These are phyloP conservation scores for Hyalella azteca DNA, from an alignment of 2,888 invertebrate genomes.

Conservation along the genomic window DNA sequence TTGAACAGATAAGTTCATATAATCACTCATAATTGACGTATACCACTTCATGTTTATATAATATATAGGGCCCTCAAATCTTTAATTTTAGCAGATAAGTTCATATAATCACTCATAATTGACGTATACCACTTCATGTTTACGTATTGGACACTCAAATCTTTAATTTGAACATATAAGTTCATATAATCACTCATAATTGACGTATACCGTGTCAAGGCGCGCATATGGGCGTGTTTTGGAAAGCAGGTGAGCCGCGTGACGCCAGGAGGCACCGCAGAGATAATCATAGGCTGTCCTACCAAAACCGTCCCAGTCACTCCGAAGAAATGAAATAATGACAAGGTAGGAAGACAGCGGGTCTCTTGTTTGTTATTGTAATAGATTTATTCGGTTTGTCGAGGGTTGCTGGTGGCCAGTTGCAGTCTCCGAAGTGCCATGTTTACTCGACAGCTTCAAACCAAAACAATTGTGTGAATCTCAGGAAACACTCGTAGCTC, in stretches of 20 bases:
- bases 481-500: neutral
- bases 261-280: neutral
- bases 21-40: neutral
- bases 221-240: neutral
- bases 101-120: no score
- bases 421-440: neutral
- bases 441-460: conserved; percentile 12
- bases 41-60: no score
- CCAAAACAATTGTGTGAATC: conserved; percentile 35
- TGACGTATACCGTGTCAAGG: neutral
- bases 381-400: conserved; percentile 29
- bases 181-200: neutral
- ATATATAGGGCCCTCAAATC: no score
- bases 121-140: no score
- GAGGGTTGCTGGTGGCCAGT: conserved; percentile 17
- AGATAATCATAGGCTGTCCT: neutral
- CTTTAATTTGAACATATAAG: neutral
- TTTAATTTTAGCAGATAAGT: no score
- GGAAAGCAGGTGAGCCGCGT: neutral
- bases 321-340: conserved; percentile 15
- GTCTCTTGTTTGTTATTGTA: conserved; percentile 30
- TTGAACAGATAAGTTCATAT: neutral
- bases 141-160: no score
- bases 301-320: neutral
- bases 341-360: conserved; percentile 15